Evolutionary conservation across 2,797 vertebrate species (phyloP).

Genomic region (Tachyglossus aculeatus): DNA sequence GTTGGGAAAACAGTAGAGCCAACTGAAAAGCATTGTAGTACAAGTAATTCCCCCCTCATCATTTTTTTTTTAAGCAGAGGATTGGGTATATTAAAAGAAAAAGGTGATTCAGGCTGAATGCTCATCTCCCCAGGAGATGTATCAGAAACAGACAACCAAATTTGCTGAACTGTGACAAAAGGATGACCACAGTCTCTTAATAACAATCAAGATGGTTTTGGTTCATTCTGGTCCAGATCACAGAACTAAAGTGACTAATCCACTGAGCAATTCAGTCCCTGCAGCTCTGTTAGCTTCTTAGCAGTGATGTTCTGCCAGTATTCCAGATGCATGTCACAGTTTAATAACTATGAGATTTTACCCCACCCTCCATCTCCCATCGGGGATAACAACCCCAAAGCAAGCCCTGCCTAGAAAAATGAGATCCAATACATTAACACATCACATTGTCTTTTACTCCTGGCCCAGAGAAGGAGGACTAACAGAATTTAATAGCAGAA

Average conservation of each 20-base stretch:
- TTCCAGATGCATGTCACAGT: not conserved
- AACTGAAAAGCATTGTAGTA: not conserved
- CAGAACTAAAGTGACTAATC: not conserved
- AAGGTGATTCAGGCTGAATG: not conserved
- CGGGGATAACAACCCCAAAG: not conserved
- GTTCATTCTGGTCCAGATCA: not conserved
- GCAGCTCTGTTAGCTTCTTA: not conserved
- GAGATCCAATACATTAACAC: not conserved
- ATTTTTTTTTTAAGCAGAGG: too few species aligned
- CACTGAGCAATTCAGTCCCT: not conserved
- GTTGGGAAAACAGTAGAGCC: not conserved
- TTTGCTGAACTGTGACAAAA: not conserved
- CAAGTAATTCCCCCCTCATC: not conserved
- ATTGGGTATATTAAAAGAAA: not conserved
- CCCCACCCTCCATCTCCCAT: not conserved
- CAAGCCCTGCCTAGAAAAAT: not conserved
- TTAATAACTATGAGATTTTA: not conserved
- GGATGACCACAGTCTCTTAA: not conserved
- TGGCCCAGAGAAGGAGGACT: not conserved
- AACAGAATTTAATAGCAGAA: not conserved
- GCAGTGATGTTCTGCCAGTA: not conserved
- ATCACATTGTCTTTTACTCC: not conserved
- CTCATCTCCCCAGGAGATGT: too few species aligned
- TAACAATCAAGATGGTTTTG: too few species aligned
- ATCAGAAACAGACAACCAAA: not conserved